A percentile compares a stretch with the other conserved stretches of the same genome.
Conservation (phyloP, 2,113 vertebrate species). For the Otus sunia region DNA sequence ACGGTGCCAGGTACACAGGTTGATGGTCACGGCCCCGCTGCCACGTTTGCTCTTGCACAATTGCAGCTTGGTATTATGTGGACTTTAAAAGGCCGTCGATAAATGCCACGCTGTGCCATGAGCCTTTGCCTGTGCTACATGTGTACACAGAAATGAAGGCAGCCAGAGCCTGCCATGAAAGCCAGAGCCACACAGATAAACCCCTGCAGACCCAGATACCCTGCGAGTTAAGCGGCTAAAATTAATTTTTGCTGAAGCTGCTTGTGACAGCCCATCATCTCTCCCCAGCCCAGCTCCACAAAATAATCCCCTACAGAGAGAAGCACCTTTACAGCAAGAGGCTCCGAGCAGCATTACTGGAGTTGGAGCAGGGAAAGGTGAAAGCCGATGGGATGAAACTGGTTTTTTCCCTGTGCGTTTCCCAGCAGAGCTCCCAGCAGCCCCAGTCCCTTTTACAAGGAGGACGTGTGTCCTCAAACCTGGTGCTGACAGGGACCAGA, state of each 20-base stretch:
- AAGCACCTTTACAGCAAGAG: background rate
- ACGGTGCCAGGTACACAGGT: accelerated
- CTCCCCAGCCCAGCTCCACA: background rate
- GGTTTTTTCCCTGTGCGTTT: accelerated
- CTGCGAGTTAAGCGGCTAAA: background rate
- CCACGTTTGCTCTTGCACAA: background rate
- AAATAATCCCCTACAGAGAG: background rate
- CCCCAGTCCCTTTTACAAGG: no score
- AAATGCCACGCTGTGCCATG: background rate
- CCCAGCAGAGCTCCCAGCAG: background rate
- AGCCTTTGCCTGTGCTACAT: background rate
- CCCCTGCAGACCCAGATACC: background rate
- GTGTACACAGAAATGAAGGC: background rate
- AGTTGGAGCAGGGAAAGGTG: background rate
- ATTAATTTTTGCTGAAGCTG: background rate
- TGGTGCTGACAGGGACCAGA: background rate
- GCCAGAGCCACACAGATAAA: background rate
- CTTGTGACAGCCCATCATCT: background rate
- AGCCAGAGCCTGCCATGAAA: background rate
- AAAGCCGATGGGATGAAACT: background rate
- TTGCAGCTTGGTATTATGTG: background rate
- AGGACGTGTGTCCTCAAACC: background rate
- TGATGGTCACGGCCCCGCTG: background rate
- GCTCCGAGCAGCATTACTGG: background rate
- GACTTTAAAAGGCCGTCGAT: background rate